Conservation (phyloP, 2,113 vertebrate species). For the rat (Rattus norvegicus) region DNA sequence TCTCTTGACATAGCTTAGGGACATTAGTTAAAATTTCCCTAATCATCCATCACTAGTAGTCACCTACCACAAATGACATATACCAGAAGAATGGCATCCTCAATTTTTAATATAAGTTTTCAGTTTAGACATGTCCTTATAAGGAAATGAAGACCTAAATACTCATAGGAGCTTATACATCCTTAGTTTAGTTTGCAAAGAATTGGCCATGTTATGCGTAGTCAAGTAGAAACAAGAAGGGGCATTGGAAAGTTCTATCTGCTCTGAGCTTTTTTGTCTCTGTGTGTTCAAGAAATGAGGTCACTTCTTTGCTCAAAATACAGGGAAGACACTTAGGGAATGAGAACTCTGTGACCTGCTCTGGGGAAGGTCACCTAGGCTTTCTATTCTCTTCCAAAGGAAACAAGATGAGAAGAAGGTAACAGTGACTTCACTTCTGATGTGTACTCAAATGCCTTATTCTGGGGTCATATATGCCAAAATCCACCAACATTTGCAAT, state of each 20-base stretch:
- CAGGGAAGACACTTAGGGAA: neutral
- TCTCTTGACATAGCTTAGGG: neutral
- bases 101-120: neutral
- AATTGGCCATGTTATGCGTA: neutral
- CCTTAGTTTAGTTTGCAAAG: neutral
- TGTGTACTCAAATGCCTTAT: too few relatives aligned
- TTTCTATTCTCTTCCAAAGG: neutral
- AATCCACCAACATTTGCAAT: neutral
- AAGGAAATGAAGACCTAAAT: neutral
- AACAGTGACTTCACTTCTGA: neutral
- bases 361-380: neutral
- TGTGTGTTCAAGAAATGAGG: neutral
- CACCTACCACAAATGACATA: neutral
- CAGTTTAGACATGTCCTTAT: neutral
- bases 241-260: accelerated
- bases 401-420: neutral
- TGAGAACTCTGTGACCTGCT: neutral
- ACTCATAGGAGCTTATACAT: neutral
- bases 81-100: neutral
- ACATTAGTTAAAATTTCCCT: neutral
- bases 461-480: neutral
- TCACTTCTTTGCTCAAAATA: neutral
- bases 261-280: too few relatives aligned
- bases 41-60: neutral
- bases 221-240: neutral